Evolutionary conservation across 2,888 invertebrate genomes (phyloP), one percentile per base, ranked within the genome.

Genomic region (Nipponacmea schrenckii): DNA sequence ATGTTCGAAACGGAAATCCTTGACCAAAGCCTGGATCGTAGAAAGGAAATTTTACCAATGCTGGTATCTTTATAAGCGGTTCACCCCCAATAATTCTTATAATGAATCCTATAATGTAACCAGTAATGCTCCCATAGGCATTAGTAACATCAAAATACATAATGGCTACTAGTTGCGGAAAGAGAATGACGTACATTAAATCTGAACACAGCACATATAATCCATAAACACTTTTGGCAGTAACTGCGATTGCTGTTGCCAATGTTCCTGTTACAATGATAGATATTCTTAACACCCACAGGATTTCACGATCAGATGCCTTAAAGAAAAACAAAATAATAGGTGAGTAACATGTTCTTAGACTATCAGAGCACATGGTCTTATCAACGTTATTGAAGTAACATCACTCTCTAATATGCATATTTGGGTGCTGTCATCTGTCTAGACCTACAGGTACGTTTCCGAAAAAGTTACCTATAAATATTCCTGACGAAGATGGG

Each of bases 161-260:
- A 31, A 81, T 79, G 64, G 78, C 77, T 39, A 79, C 74, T 12
- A 83, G 76, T 66, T 82, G 81, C 4, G 83, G 83, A 73, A 83
- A 82, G 44, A 81, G 73, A 20, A 78, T 71, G 62, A 82, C 80
- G 74, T 79, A 82, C 79, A 82, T 80, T 50, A 81, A 76, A 70
- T 82, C 81, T 0, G 79, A 76, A 48, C 81, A 83, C 14, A 82
- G 66, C n/a, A 79, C 68, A 69, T 78, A 82, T 24, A 82, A 72
- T 8, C 80, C 83, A 71, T 82, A 83, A 39, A 83, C 76, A 67
- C 74, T 80, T 26, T 72, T 66, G 15, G 76, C 77, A 5, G 74
- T 74, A 12, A 80, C 67, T 20, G 81, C 83, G 48, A 83, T 72
- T 3, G 79, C 62, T 5, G 80, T 77, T 31, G 78, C 80, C 14